These are phyloP conservation scores for Melanotaenia trifasciata DNA, from an alignment of 2,797 vertebrate genomes.

Conservation along the genomic window DNA sequence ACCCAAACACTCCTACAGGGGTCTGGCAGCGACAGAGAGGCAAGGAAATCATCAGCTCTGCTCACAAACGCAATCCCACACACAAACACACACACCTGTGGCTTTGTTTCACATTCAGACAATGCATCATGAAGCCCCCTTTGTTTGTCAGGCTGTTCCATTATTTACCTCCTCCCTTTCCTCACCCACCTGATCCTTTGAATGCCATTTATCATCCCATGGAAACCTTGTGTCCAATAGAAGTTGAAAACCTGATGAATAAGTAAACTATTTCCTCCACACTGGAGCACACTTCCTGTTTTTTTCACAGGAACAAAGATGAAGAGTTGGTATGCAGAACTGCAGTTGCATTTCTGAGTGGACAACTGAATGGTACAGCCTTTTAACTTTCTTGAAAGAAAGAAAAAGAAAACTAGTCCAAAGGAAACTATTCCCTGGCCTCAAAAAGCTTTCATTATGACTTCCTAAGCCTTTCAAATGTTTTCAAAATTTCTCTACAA, in stretches of 20 bases:
- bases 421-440: slow-evolving; percentile 37
- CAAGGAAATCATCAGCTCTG: slow-evolving; percentile 45
- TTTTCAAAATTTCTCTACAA: slow-evolving; percentile 51
- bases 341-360: slow-evolving; percentile 42
- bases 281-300: slow-evolving; percentile 70
- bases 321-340: slow-evolving; percentile 41
- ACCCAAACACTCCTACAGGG: slow-evolving; percentile 50
- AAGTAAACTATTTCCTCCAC: slow-evolving; percentile 76
- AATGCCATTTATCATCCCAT: slow-evolving; percentile 77
- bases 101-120: slow-evolving; percentile 69
- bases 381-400: slow-evolving; percentile 13
- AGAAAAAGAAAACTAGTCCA: slow-evolving; percentile 14
- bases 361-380: slow-evolving; percentile 35
- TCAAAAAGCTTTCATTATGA: slow-evolving; percentile 50
- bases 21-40: slow-evolving; percentile 39
- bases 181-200: slow-evolving; percentile 67
- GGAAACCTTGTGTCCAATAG: slow-evolving; percentile 65
- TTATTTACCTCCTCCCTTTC: slow-evolving; percentile 76
- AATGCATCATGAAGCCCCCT: slow-evolving; percentile 72
- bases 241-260: slow-evolving; percentile 80
- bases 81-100: slow-evolving; percentile 71
- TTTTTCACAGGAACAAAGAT: slow-evolving; percentile 61
- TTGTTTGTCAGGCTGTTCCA: slow-evolving; percentile 79
- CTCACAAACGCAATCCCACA: slow-evolving; percentile 25
- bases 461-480: slow-evolving; percentile 48